Evolutionary conservation across 2,797 vertebrate genomes (phyloP), one percentile per base, ranked within the genome.

Genomic region (Helarctos malayanus): DNA sequence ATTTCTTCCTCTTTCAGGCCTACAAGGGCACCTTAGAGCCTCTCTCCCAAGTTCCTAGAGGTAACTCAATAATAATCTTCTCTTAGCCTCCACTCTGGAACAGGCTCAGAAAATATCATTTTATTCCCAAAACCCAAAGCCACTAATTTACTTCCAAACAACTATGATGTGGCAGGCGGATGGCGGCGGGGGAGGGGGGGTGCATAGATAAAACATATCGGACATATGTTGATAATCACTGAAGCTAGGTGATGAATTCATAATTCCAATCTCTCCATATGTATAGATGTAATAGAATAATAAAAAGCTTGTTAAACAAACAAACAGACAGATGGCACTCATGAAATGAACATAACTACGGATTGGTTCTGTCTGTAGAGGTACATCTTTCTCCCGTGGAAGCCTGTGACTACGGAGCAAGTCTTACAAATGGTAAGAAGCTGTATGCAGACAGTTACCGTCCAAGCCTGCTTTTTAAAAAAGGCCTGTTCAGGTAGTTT

Each of bases 21-120:
- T 71, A 15, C 41, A 47, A 89, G 45, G 41, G 14, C 21, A 59
- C 14, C 71, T 94, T 27, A 92, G 32, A 59, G 0, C 12, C 41
- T 90, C 57, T 57, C 12, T 81, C 11, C 25, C 59, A 35, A 49
- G 73, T 61, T 89, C 19, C 29, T 35, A 81, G 45, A 71, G 23
- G 18, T 78, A 95, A 89, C 23, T 76, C 59, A 94, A 4, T 56
- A 71, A 73, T 59, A 81, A 68, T 82, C 38, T 68, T 3, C 61
- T 91, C 41, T 89, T 73, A 85, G 73, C 27, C 1, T 85, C 35
- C 32, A n/a, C 13, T 73, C 38, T 45, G 84, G 86, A 91, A 59
- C 29, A 63, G 49, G 71, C 52, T 93, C n/a, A 93, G 10, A 81
- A 92, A 76, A 57, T 41, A 86, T 84, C 63, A 80, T 95, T 87